Base-by-base conservation (phyloP, 1,140 invertebrate species). In the Drosophila pectinifera region DNA sequence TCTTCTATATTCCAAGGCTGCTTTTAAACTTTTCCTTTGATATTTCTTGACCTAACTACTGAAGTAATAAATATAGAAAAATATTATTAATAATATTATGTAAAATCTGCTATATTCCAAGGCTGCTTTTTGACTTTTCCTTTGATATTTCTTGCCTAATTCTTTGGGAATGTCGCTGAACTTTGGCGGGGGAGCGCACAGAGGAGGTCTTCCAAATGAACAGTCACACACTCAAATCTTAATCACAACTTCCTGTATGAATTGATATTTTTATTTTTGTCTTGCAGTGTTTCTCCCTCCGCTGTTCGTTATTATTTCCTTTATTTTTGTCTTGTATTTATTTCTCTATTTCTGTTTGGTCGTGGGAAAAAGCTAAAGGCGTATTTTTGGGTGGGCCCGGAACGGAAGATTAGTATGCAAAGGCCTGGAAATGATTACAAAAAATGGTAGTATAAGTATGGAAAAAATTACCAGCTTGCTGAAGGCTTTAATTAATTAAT, bases 221-320 rank as follows among this genome's bases (percentile, higher is more conserved):
- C 72, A 61, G 67, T 78, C 65, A 63, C 48, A 56, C 49, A 48
- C 70, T 51, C 54, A 65, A 64, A 42, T 45, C 74, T 84, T 80
- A 83, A 80, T 83, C 80, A 80, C 80, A 84, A 83, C 80, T 83
- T 83, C 80, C 79, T 82, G 74, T 73, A 53, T 46, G 80, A 67
- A 75, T 78, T 83, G 63, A 74, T 79, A 68, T 54, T 75, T 58
- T 75, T 48, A 68, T 54, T 75, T 58, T 67, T 48, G 31, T 57
- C 59, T 73, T 77, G 16, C 20, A 62, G 56, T 81, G 54, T 67
- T 67, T 55, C 46, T 26, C 24, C 56, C 62, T 26, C 24, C 61
- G 45, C 24, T 39, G 42, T 68, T 53, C 48, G 43, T 41, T 68
- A 62, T 75, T 82, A 45, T 63, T 78, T 38, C 62, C 36, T 45